Evolutionary conservation across 2,888 invertebrate species (phyloP).

Genomic region (Tiliacea citrago): DNA sequence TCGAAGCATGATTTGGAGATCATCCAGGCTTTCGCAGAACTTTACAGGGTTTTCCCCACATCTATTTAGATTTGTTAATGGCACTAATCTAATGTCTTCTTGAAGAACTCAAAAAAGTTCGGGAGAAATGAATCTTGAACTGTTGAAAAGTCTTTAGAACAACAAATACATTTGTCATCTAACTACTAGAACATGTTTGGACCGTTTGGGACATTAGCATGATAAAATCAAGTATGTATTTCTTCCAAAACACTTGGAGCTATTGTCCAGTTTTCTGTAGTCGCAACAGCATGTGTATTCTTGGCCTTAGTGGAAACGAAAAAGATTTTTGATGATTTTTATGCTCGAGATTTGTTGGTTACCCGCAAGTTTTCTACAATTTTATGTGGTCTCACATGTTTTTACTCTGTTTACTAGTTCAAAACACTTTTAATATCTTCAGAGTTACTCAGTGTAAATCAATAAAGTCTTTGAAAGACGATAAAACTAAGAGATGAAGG

Average conservation of each 20-base stretch:
- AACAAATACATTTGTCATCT: neutral
- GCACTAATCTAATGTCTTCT: conserved; percentile 5
- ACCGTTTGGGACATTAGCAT: neutral
- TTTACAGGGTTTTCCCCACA: conserved; percentile 29
- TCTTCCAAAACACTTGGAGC: neutral
- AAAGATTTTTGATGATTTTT: neutral
- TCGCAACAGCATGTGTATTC: neutral
- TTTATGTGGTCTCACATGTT: conserved; percentile 29
- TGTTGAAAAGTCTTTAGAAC: neutral
- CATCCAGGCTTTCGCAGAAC: conserved; percentile 54
- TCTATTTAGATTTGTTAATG: conserved; percentile 24
- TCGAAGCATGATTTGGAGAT: conserved; percentile 38
- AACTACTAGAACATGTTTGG: neutral
- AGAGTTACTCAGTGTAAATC: conserved; percentile 44
- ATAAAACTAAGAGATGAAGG: conserved; percentile 62
- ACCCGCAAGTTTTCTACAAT: conserved; percentile 36
- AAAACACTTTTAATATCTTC: conserved; percentile 33
- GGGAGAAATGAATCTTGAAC: neutral
- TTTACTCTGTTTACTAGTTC: conserved; percentile 25
- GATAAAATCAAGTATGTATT: neutral
- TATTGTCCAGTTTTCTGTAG: neutral
- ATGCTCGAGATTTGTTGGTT: conserved; percentile 8
- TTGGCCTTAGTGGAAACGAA: neutral
- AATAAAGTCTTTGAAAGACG: conserved; percentile 49
- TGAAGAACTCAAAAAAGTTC: neutral